Base-by-base conservation (phyloP, 1,140 invertebrate genomes). In the Sminthurinus signatus region DNA sequence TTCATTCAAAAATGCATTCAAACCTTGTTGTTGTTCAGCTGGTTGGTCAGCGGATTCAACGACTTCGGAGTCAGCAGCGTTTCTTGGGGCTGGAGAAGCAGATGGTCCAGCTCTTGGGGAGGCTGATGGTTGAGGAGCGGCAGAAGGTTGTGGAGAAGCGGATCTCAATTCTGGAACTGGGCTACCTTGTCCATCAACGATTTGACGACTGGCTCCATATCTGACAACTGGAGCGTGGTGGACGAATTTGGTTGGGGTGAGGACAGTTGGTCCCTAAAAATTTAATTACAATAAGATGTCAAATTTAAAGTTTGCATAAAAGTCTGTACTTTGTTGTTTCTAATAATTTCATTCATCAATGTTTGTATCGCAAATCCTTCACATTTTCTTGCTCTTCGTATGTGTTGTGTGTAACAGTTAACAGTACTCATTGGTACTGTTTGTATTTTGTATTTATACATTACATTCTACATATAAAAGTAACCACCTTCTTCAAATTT, bases 231-330 rank as follows among this genome's bases (percentile, higher is more conserved):
- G 65, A 74, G 71, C 63, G 44, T 55, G 17, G 50, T 69, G 65
- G 31, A 57, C 57, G 44, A 48, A 65, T 12, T 65, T 64, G 23
- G 64, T 72, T 62, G 68, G 68, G 50, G 76, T 74, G 29, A 80
- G 70, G 1, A 81, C 69, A 23, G 79, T 75, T 42, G 79, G 78
- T 71, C 81, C 81, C 67, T 71, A 54, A 12, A 17, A 64, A n/a
- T n/a, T n/a, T n/a, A n/a, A n/a, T n/a, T n/a, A n/a, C n/a, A n/a
- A n/a, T n/a, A 42, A 19, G 56, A 56, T n/a, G n/a, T n/a, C n/a
- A n/a, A n/a, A n/a, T n/a, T n/a, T n/a, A n/a, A n/a, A n/a, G n/a
- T n/a, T n/a, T n/a, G n/a, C n/a, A n/a, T n/a, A n/a, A n/a, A n/a
- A n/a, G n/a, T n/a, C n/a, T n/a, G n/a, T n/a, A n/a, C n/a, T n/a